Evolutionary conservation across 2,113 vertebrate genomes (phyloP), one percentile per base, ranked within the genome.

Genomic region (Cyprinodon brontotheroides): DNA sequence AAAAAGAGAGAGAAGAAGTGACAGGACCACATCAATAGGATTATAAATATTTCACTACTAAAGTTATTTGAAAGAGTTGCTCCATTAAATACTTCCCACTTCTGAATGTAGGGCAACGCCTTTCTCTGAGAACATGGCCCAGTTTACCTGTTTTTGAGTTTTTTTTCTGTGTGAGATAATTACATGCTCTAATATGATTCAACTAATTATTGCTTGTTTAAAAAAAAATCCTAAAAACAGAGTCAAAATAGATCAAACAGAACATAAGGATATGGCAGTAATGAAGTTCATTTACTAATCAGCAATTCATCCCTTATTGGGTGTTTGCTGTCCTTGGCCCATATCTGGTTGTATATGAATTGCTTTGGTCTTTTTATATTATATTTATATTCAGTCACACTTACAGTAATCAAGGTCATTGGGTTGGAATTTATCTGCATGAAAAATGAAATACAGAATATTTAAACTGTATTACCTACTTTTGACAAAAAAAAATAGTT

Each of bases 101-200:
- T 68, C 47, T 66, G 78, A 88, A 92, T 89, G 82, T 93, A 87
- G 91, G 92, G 88, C 91, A 92, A 81, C 76, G 59, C 59, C 62
- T 61, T 47, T 79, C 47, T 68, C 79, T 76, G 64, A 62, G 81
- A 70, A 71, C 77, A 72, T 89, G 84, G 83, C 90, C 89, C 74
- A 92, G 65, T 91, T 92, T 88, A 89, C 85, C 85, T 77, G 64
- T 76, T 83, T 86, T 86, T 83, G 29, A 29, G 1, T 66, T 41
- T 41, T 81, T 81, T 67, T 72, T 29, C 57, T 68, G 61, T 15
- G 41, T 38, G 10, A 53, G 29, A 68, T 90, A 79, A 81, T 47
- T 40, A 43, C 82, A 71, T 36, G 48, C 79, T 61, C 75, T 73
- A 71, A 86, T 86, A 53, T 81, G 74, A 82, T 78, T 82, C 69